These are phyloP conservation scores for Sclerurus mexicanus DNA, from an alignment of 2,113 vertebrate genomes.

Conservation along the genomic window DNA sequence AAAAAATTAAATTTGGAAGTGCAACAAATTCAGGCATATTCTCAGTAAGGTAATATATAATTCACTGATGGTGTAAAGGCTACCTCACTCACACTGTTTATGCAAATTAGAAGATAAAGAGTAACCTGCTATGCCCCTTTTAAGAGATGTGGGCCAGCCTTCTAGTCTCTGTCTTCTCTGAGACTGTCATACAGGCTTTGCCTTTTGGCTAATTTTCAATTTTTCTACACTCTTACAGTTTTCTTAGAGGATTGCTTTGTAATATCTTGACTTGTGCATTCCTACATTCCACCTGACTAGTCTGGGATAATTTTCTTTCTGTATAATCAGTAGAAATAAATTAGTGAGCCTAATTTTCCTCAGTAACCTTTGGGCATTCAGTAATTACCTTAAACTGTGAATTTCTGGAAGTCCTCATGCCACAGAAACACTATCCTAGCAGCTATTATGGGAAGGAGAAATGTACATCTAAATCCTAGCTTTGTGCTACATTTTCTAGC, in stretches of 20 bases:
- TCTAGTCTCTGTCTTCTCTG: neutral
- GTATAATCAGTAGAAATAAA: neutral
- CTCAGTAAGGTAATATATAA: neutral
- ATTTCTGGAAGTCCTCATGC: neutral
- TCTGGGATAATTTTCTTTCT: neutral
- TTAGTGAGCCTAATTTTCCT: neutral
- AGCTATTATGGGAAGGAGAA: neutral
- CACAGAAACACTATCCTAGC: neutral
- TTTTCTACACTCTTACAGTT: neutral
- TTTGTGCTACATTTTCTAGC: neutral
- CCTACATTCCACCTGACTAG: neutral
- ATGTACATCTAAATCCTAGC: neutral
- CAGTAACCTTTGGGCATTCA: neutral
- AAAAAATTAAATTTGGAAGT: neutral
- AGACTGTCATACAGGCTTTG: neutral
- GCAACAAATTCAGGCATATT: neutral
- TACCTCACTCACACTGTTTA: neutral
- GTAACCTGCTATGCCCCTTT: accelerated
- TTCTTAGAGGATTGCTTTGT: neutral
- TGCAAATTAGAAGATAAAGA: neutral
- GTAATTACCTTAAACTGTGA: neutral
- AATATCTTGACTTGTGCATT: neutral
- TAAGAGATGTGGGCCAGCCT: neutral
- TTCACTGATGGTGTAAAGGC: neutral
- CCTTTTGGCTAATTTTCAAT: neutral